Conservation (phyloP, 53 echinoderm and acorn worm genomes). For the Astropecten irregularis region DNA sequence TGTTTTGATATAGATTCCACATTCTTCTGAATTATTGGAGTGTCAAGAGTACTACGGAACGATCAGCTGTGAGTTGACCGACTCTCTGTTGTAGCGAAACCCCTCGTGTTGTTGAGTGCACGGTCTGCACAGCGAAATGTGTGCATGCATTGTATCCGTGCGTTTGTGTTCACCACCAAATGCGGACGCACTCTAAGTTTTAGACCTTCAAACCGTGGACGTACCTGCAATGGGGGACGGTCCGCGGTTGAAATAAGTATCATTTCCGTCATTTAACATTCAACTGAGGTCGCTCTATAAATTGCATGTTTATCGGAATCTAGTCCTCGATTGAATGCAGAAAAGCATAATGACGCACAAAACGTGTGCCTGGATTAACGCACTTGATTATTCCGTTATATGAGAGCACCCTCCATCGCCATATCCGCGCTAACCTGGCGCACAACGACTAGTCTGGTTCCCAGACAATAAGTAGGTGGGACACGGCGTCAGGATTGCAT, state of each 20-base stretch:
- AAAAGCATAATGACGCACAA: background rate
- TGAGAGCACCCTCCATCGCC: background rate
- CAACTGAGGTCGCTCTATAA: conserved; percentile 1
- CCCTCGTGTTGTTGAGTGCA: too few species aligned
- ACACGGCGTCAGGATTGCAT: too few species aligned
- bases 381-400: background rate
- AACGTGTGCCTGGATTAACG: background rate
- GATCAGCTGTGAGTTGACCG: too few species aligned
- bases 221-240: conserved; percentile 54
- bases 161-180: conserved; percentile 31
- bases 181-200: conserved; percentile 16
- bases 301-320: conserved; percentile 14
- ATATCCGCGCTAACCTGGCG: background rate
- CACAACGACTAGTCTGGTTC: too few species aligned
- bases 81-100: too few species aligned
- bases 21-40: too few species aligned
- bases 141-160: background rate
- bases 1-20: too few species aligned
- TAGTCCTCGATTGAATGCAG: background rate
- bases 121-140: too few species aligned
- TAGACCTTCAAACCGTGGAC: conserved; percentile 56
- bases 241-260: conserved; percentile 21
- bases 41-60: too few species aligned
- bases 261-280: background rate
- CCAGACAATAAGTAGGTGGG: too few species aligned